Percentiles rank a stretch among this genome's conserved stretches.
These are phyloP conservation scores for Oncorhynchus gorbuscha DNA, from an alignment of 2,113 vertebrate species.

Conservation along the genomic window DNA sequence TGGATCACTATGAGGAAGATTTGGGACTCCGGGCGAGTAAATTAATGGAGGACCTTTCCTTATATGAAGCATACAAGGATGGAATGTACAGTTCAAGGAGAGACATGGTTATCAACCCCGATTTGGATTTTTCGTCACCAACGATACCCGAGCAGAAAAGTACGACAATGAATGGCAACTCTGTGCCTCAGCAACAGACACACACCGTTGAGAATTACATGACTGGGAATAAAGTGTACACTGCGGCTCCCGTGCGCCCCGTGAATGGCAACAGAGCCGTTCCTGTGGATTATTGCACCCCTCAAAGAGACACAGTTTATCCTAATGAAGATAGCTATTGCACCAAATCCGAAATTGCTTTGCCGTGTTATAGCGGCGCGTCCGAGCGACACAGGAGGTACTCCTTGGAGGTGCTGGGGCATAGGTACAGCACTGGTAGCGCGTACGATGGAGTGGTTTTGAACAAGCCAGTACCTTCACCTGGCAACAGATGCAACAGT, in stretches of 20 bases:
- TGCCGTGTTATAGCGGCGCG: conserved; percentile 82
- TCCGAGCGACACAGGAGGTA: conserved; percentile 79
- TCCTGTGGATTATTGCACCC: conserved; percentile 70
- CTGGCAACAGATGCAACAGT: conserved; percentile 75
- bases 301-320: conserved; percentile 64
- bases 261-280: conserved; percentile 68
- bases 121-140: conserved; percentile 69
- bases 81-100: conserved; percentile 67
- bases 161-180: conserved; percentile 74
- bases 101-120: conserved; percentile 68
- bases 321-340: conserved; percentile 72
- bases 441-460: conserved; percentile 71
- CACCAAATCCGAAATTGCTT: conserved; percentile 82
- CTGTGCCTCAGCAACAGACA: conserved; percentile 70
- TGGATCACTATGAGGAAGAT: conserved; percentile 83
- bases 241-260: conserved; percentile 69
- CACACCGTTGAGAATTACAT: conserved; percentile 73
- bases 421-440: conserved; percentile 77
- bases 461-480: conserved; percentile 66
- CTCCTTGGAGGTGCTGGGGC: conserved; percentile 79
- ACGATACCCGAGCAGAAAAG: conserved; percentile 67
- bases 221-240: conserved; percentile 74
- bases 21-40: conserved; percentile 77
- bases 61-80: conserved; percentile 75
- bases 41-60: conserved; percentile 83